Conservation (phyloP, 1,140 invertebrate genomes). For the Triops longicaudatus region DNA sequence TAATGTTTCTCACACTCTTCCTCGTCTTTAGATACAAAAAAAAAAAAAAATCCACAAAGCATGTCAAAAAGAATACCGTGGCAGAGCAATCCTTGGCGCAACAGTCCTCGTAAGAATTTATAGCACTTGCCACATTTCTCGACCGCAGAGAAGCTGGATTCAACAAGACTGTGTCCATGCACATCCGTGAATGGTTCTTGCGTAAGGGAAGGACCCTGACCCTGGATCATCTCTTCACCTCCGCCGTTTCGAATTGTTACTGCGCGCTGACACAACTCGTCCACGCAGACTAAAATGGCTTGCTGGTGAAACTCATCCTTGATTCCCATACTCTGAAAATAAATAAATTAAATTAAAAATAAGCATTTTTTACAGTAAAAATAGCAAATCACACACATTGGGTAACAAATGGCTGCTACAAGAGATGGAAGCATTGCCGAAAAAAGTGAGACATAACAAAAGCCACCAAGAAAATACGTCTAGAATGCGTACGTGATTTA, state of each 20-base stretch:
- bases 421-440: background rate
- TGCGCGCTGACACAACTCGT: conserved; percentile 52
- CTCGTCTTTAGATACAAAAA: background rate
- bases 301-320: conserved; percentile 67
- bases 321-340: conserved; percentile 59
- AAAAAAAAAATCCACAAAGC: conserved; percentile 23
- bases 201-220: conserved; percentile 31
- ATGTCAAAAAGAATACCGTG: conserved; percentile 47
- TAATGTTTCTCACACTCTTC: no score
- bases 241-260: conserved; percentile 35
- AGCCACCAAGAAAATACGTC: background rate
- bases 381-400: background rate
- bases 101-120: conserved; percentile 59
- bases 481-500: background rate
- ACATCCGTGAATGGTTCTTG: background rate
- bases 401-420: background rate
- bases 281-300: conserved; percentile 58
- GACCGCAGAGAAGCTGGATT: conserved; percentile 58
- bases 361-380: background rate
- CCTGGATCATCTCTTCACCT: conserved; percentile 22
- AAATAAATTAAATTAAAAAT: conserved; percentile 18
- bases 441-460: background rate
- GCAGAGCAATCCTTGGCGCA: conserved; percentile 64
- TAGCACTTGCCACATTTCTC: conserved; percentile 67
- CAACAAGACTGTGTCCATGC: conserved; percentile 48